Evolutionary conservation across 1,140 invertebrate species (phyloP).

Genomic region (Drosophila eugracilis): DNA sequence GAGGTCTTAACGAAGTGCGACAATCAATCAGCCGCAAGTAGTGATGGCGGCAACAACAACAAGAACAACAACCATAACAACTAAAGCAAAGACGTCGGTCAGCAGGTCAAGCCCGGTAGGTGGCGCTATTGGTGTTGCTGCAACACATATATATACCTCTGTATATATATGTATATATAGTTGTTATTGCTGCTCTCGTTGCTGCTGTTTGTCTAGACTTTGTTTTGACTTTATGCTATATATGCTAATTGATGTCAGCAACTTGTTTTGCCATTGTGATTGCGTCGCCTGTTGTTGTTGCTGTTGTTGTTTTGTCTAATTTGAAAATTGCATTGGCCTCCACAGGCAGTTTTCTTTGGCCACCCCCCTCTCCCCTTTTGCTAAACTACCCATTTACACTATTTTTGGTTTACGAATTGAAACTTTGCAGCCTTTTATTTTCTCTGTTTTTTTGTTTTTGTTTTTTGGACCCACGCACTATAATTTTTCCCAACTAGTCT

Average conservation of each 20-base stretch:
- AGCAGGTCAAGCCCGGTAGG: conserved; percentile 62
- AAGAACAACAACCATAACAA: neutral
- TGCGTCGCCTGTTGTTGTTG: conserved; percentile 27
- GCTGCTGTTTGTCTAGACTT: conserved; percentile 66
- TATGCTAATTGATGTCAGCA: conserved; percentile 76
- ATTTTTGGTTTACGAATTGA: conserved; percentile 12
- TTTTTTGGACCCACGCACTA: conserved; percentile 59
- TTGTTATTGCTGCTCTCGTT: conserved; percentile 1
- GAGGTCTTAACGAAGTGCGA: conserved; percentile 49
- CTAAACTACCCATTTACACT: neutral
- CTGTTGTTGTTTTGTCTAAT: conserved; percentile 62
- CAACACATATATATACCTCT: neutral
- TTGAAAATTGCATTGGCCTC: conserved; percentile 78
- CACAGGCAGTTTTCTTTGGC: conserved; percentile 35
- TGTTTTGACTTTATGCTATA: conserved; percentile 61
- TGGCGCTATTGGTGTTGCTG: conserved; percentile 49
- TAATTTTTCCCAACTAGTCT: conserved; percentile 53
- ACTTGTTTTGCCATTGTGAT: conserved; percentile 59
- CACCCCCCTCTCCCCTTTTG: too few species aligned
- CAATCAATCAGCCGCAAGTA: conserved; percentile 63
- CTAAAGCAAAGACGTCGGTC: conserved; percentile 20
- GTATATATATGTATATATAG: neutral
- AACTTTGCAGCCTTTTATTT: conserved; percentile 13
- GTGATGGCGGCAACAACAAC: conserved; percentile 29
- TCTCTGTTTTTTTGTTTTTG: neutral